A percentile compares a stretch with the other conserved stretches of the same genome.
Evolutionary conservation across 64 coral and sea anemone genomes (phyloP).

Genomic region (Anthopleura sola): DNA sequence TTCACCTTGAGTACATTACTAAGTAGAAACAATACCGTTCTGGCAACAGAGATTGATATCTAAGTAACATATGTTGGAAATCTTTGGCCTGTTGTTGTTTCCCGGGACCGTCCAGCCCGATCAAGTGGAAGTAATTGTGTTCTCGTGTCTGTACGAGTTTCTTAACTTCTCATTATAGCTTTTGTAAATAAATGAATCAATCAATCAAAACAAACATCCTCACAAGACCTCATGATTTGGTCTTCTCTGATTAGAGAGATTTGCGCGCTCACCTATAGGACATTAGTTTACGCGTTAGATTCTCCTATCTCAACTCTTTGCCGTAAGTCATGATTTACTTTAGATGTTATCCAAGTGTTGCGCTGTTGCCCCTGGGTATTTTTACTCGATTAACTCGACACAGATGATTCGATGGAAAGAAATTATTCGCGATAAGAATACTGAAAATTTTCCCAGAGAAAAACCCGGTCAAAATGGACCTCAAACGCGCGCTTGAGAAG

Average conservation of each 20-base stretch:
- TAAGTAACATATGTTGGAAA: neutral
- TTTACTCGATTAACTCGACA: neutral
- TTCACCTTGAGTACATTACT: neutral
- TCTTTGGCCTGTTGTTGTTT: neutral
- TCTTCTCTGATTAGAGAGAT: slow-evolving; percentile 20
- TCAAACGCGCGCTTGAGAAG: neutral
- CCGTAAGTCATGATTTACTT: slow-evolving; percentile 25
- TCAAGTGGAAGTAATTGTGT: neutral
- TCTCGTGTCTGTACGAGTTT: slow-evolving; percentile 9
- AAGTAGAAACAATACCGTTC: neutral
- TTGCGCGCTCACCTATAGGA: neutral
- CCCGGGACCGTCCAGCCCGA: neutral
- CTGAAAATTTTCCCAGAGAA: neutral
- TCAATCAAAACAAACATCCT: slow-evolving; percentile 26
- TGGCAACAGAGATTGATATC: neutral
- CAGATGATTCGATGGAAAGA: neutral
- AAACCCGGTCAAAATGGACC: neutral
- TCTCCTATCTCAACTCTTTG: neutral
- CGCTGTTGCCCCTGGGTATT: neutral
- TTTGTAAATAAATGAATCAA: slow-evolving; percentile 31
- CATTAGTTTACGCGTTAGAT: slow-evolving; percentile 16
- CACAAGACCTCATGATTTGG: neutral
- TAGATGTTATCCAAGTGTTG: slow-evolving; percentile 33
- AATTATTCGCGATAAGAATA: neutral
- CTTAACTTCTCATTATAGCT: slow-evolving; percentile 6